Evolutionary conservation across 2,113 vertebrate genomes (phyloP).

Genomic region (Campylorhamphus procurvoides): DNA sequence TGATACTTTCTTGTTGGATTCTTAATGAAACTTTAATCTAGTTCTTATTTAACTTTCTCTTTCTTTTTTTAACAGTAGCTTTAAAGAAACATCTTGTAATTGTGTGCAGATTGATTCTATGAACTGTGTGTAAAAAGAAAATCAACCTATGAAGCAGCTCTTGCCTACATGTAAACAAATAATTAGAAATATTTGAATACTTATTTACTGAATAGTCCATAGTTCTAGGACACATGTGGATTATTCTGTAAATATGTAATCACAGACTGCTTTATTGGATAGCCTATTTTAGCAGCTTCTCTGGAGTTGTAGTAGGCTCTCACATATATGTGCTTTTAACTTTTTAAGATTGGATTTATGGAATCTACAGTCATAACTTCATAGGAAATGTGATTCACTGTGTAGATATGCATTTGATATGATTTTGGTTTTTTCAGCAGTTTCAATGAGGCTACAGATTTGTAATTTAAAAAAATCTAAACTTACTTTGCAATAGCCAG

Average conservation of each 20-base stretch:
- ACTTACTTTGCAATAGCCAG: slow-evolving; percentile 59
- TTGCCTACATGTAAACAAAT: slow-evolving; percentile 46
- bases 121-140: slow-evolving; percentile 42
- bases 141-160: slow-evolving; percentile 41
- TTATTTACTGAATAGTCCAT: slow-evolving; percentile 75
- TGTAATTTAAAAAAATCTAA: slow-evolving; percentile 63
- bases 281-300: slow-evolving; percentile 59
- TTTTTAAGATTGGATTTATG: slow-evolving; percentile 67
- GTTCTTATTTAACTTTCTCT: slow-evolving; percentile 71
- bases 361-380: slow-evolving; percentile 53
- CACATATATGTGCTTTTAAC: slow-evolving; percentile 55
- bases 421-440: slow-evolving; percentile 65
- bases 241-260: slow-evolving; percentile 70
- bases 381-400: slow-evolving; percentile 59
- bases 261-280: slow-evolving; percentile 54
- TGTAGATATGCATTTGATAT: slow-evolving; percentile 76
- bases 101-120: slow-evolving; percentile 64
- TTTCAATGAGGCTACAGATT: slow-evolving; percentile 65
- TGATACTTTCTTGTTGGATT: slow-evolving; percentile 67
- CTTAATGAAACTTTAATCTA: slow-evolving; percentile 78
- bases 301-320: slow-evolving; percentile 62
- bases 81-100: slow-evolving; percentile 61
- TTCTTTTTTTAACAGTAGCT: slow-evolving; percentile 69
- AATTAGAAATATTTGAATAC: slow-evolving; percentile 44
- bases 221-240: slow-evolving; percentile 30